A percentile compares a stretch with the other conserved stretches of the same genome.
phyloP scores from a whole-genome alignment of 2,797 vertebrate genomes.

The Loriculus beryllinus region DNA sequence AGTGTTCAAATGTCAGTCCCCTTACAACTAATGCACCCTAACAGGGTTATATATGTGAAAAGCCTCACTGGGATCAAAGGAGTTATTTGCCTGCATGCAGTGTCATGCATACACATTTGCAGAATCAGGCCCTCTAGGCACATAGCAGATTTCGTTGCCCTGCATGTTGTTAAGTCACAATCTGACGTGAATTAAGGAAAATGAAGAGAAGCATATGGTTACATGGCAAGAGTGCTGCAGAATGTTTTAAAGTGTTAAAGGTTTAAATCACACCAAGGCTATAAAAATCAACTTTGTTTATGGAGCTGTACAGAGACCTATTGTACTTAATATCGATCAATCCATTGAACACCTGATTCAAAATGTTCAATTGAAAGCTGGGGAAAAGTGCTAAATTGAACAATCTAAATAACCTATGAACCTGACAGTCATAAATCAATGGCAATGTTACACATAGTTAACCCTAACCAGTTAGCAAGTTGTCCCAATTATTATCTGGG shows the following conservation, averaged over 20 bases:
- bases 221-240: neutral
- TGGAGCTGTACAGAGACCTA: constrained; percentile 33
- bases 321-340: constrained; percentile 54
- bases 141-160: neutral
- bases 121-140: constrained; percentile 1
- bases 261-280: constrained; percentile 43
- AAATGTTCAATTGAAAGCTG: constrained; percentile 51
- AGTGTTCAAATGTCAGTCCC: neutral
- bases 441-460: constrained; percentile 20
- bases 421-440: constrained; percentile 40
- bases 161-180: neutral
- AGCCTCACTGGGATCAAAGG: neutral
- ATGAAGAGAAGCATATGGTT: constrained; percentile 24
- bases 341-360: constrained; percentile 43
- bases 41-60: neutral
- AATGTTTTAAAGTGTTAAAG: constrained; percentile 26
- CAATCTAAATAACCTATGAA: constrained; percentile 32
- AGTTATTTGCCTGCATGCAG: neutral
- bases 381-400: constrained; percentile 44
- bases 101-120: neutral
- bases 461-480: constrained; percentile 42
- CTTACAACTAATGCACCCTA: neutral
- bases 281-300: constrained; percentile 59
- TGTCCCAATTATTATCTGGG: neutral
- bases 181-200: constrained; percentile 40